Evolutionary conservation across 1,140 invertebrate species (phyloP), one percentile per base, ranked within the genome.

Genomic region (Heliconius eleuchia): DNA sequence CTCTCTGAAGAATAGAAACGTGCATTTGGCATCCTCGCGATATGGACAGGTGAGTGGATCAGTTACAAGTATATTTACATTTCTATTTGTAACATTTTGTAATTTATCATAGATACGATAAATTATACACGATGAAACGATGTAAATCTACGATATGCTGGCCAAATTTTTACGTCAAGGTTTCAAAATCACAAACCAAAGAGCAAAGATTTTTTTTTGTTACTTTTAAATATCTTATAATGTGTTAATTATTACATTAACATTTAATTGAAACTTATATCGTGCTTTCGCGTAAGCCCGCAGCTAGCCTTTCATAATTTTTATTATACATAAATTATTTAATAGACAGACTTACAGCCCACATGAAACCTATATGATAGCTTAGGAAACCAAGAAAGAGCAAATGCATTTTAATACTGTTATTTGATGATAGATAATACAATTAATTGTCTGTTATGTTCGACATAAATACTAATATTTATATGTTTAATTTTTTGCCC

Each of bases 1-100:
- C 85, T 90, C 89, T 27, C 81, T 94, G 39, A 95, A 95, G 88
- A 92, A 92, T 80, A 87, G 93, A 74, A 94, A 94, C 80, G 89
- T 95, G 81, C 91, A 94, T 83, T 85, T 95, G 84, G 88, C 94
- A 1, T 91, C 94, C 6, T 93, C 92, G 18, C 87, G 94, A 73
- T 95, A 94, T 92, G 91, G 93, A 74, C 94, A 95, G 93, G 94
- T 95, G 85, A 92, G 89, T 88, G 57, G 52, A 50, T 42, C 55
- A 74, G 55, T 23, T 57, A 57, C 9, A 8, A 37, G 30, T 73
- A 74, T 50, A 77, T 76, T 76, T 71, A 76, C 27, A 37, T 27
- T 71, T 70, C 42, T 76, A 71, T 76, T 76, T 76, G 75, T 46
- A 71, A 66, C 75, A 76, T 76, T 76, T 52, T 76, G 75, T 76